Conservation (phyloP, 2,888 invertebrate species). For the Stenolophus ochropezus region DNA sequence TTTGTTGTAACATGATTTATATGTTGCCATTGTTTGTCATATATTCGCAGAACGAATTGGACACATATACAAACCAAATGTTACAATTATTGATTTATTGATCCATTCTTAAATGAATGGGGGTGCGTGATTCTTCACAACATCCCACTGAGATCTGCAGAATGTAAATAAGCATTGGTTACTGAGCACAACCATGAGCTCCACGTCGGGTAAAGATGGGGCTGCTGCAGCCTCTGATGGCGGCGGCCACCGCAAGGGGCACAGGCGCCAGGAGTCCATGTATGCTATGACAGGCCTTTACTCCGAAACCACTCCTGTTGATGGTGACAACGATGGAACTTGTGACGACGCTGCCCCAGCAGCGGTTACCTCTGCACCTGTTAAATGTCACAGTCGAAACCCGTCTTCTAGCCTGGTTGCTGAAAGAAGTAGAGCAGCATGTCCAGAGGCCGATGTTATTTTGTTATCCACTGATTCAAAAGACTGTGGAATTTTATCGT, state of each 20-base stretch:
- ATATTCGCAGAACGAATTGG: conserved; percentile 14
- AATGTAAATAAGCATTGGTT: conserved; percentile 23
- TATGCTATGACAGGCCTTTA: conserved; percentile 92
- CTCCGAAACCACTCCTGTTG: conserved; percentile 82
- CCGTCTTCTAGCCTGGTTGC: conserved; percentile 82
- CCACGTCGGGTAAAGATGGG: conserved; percentile 14
- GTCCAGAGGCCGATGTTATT: conserved; percentile 53
- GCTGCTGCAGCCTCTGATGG: not conserved
- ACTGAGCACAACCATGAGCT: conserved; percentile 18
- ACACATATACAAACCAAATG: conserved; percentile 43
- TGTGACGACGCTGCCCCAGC: conserved; percentile 72
- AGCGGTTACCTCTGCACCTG: conserved; percentile 69
- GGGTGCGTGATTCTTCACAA: conserved; percentile 15
- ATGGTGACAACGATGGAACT: conserved; percentile 76
- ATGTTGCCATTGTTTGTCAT: conserved; percentile 19
- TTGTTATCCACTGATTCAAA: conserved; percentile 79
- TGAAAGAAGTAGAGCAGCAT: conserved; percentile 31
- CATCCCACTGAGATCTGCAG: conserved; percentile 17
- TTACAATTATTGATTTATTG: conserved; percentile 56
- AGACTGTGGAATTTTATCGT: conserved; percentile 92
- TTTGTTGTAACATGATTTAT: not conserved
- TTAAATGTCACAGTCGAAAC: conserved; percentile 88
- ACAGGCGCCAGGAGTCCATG: conserved; percentile 90
- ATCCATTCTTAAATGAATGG: conserved; percentile 47
- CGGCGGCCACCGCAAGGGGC: conserved; percentile 68